Base-by-base conservation (phyloP, 1,140 invertebrate genomes). In the Bactericera cockerelli region DNA sequence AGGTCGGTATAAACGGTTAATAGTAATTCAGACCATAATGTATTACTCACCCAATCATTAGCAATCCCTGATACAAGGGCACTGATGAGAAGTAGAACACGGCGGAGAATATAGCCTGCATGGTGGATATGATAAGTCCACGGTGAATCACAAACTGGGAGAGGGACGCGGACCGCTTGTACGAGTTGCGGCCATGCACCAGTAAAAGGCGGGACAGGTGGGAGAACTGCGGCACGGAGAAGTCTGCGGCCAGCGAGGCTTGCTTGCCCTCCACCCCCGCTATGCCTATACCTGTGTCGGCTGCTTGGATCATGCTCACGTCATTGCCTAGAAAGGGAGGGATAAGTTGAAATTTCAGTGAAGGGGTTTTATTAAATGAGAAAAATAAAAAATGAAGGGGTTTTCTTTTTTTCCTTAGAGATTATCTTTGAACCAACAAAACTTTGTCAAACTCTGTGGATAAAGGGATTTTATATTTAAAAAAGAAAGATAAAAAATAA, bases 91-190 rank as follows among this genome's bases (percentile, higher is more conserved):
- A 89, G 75, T 98, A 99, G 75, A 99, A 99, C 10, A 99, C 93
- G 22, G 94, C 93, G 16, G 92, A 98, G 74, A 99, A 99, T 22
- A 99, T 89, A 6, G 94, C 97, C 70, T 99, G 96, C 87, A 99
- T 96, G 11, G 92, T 96, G 8, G 94, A 95, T 58, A 99, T 98
- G 66, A 99, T 98, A 38, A 99, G 78, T 59, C 96, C 96, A 53
- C 97, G 79, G 74, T 99, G 96, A 69, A 99, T 98, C 38, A 99
- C 95, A 72, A 99, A 99, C 73, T 99, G 95, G 66, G 90, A 90
- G 1, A 99, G 77, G 0, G 92, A 86, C 16, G 95, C 93, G 1
- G 95, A 98, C 55, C 96, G 77, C 75, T 98, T 97, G 68, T 97
- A 96, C 64, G 91, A 89, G 66, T 95, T 83, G 60, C 96, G 79